phyloP scores from a whole-genome alignment of 1,140 invertebrate genomes.

The Babylonia areolata region DNA sequence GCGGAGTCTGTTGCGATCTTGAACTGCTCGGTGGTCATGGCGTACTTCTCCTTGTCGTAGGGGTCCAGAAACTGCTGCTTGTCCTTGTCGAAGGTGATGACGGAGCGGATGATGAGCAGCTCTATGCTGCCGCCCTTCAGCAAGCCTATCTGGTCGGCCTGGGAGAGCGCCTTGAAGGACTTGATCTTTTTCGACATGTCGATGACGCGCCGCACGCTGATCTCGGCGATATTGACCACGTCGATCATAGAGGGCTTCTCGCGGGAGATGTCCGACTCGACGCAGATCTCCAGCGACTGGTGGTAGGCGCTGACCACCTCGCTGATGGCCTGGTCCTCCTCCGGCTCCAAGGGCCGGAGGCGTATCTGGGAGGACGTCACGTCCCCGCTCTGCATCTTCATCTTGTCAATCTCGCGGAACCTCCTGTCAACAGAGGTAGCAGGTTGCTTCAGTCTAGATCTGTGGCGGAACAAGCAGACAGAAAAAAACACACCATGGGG shows the following conservation, averaged over 20 bases:
- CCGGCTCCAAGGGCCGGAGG: slow-evolving; percentile 62
- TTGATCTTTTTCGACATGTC: slow-evolving; percentile 77
- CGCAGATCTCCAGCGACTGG: slow-evolving; percentile 72
- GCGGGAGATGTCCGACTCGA: slow-evolving; percentile 67
- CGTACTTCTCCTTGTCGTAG: slow-evolving; percentile 70
- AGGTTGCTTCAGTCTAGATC: slow-evolving; percentile 38
- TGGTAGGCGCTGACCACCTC: slow-evolving; percentile 72
- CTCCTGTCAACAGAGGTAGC: slow-evolving; percentile 63
- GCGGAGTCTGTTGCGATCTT: slow-evolving; percentile 55
- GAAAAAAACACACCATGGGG: too few species aligned
- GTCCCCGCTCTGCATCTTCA: slow-evolving; percentile 66
- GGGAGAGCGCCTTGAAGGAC: slow-evolving; percentile 74
- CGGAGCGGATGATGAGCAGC: slow-evolving; percentile 78
- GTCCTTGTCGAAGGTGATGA: slow-evolving; percentile 75
- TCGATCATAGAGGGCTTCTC: slow-evolving; percentile 70
- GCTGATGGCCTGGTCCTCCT: slow-evolving; percentile 70
- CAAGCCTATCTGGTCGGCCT: slow-evolving; percentile 77
- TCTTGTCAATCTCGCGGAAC: slow-evolving; percentile 65
- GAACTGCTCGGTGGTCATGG: slow-evolving; percentile 73
- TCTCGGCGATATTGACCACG: slow-evolving; percentile 75
- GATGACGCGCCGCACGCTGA: slow-evolving; percentile 75
- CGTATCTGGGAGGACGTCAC: slow-evolving; percentile 65
- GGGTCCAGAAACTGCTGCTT: slow-evolving; percentile 75
- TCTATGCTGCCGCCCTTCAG: slow-evolving; percentile 78
- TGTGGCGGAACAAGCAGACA: slow-evolving; percentile 42